phyloP scores from a whole-genome alignment of 2,797 vertebrate genomes.

The Pseudocheirus occidentalis region DNA sequence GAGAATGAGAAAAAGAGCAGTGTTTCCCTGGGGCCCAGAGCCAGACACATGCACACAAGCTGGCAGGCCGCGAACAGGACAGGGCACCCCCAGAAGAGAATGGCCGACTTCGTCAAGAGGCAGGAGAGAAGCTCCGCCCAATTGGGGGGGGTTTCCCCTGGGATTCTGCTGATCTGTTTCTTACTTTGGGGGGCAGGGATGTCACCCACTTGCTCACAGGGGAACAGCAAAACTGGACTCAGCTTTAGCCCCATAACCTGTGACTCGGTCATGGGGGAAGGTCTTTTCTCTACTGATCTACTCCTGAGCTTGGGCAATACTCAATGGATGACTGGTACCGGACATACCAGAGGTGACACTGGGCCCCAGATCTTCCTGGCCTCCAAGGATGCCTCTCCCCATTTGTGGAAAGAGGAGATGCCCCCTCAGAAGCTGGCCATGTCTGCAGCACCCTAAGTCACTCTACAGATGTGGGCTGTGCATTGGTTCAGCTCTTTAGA shows the following conservation, averaged over 20 bases:
- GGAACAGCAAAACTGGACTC: neutral
- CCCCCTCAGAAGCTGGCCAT: constrained; percentile 16
- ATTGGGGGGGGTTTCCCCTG: no score
- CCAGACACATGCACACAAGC: no score
- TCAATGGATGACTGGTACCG: neutral
- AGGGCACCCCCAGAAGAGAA: no score
- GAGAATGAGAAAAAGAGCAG: constrained; percentile 79
- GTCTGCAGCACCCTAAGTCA: constrained; percentile 51
- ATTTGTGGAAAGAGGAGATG: neutral
- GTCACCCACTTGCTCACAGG: neutral
- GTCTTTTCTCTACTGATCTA: neutral
- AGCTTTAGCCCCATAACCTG: no score
- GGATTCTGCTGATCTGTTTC: neutral
- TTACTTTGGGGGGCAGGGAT: neutral
- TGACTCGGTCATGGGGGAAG: no score
- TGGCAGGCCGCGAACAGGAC: neutral
- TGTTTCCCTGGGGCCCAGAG: constrained; percentile 23
- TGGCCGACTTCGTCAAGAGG: no score
- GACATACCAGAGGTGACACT: neutral
- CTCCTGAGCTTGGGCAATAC: neutral
- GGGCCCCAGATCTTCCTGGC: neutral
- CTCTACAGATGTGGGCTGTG: constrained; percentile 18
- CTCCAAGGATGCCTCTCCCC: neutral
- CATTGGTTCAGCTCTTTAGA: constrained; percentile 41
- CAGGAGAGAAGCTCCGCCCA: no score